Evolutionary conservation across 2,113 vertebrate species (phyloP), one percentile per base, ranked within the genome.

Genomic region (Nothoprocta pentlandii): DNA sequence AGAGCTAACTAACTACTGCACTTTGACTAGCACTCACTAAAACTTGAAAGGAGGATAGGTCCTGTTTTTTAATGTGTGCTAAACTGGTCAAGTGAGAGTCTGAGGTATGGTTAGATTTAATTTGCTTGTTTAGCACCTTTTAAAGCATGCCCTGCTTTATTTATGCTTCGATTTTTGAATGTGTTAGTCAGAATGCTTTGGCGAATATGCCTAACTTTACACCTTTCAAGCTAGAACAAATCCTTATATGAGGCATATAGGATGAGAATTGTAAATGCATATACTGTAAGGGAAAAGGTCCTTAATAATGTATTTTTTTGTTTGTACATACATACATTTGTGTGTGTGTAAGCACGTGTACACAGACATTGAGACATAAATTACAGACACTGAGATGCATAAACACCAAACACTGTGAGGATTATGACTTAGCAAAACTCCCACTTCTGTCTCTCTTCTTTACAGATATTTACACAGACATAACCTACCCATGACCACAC

Each of bases 101-200:
- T 91, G 85, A 88, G 94, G 61, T 70, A 68, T 92, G 58, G 67
- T 70, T 92, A 83, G 67, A 14, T 95, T 95, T 95, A 94, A 95
- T 83, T 91, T 80, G 88, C 82, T 90, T 95, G 88, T 95, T 86
- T 96, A 91, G 92, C 92, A 95, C 90, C 93, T 95, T 75, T 90
- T 95, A 94, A 97, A 95, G 78, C 62, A 88, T 61, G 75, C 64
- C 61, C 53, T 86, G 21, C 76, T 93, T 94, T 94, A 80, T 96
- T 94, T 92, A 84, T 62, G n/a, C 79, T 90, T 77, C 42, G 64
- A 41, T 51, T 69, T 94, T 84, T 84, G 46, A 75, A 88, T 39
- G 66, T 86, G 92, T 76, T 86, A 88, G 82, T 90, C 44, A 79
- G 79, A 91, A 93, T 32, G 22, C 41, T 13, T 79, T 95, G 94